phyloP scores from a whole-genome alignment of 2,113 vertebrate species.

The Prochilodus magdalenae region DNA sequence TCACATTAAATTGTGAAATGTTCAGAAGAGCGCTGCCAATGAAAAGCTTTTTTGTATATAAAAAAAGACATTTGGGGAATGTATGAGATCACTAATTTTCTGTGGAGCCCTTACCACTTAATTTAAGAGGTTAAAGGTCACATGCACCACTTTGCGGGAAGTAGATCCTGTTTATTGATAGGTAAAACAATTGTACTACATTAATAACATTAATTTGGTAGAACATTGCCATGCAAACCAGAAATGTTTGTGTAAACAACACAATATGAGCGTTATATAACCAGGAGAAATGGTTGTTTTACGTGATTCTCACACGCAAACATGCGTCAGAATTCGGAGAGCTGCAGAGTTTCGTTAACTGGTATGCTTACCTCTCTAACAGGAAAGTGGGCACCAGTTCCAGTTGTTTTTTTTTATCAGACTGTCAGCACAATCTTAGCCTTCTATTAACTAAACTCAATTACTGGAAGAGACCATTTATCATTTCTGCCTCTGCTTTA shows the following conservation, averaged over 20 bases:
- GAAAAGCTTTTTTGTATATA: conserved; percentile 1
- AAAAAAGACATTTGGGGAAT: neutral
- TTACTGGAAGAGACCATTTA: neutral
- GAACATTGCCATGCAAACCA: conserved; percentile 6
- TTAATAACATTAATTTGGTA: conserved; percentile 1
- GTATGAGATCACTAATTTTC: neutral
- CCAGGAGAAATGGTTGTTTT: neutral
- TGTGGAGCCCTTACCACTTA: neutral
- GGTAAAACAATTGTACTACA: neutral
- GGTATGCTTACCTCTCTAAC: neutral
- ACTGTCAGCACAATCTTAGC: neutral
- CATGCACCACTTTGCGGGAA: neutral
- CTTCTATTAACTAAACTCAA: neutral
- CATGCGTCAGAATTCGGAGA: neutral
- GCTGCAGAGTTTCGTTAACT: neutral
- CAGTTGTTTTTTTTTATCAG: neutral
- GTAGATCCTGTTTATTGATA: neutral
- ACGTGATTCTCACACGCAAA: neutral
- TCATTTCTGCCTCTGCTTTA: neutral
- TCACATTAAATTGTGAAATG: conserved; percentile 43
- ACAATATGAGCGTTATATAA: neutral
- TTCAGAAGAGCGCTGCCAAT: conserved; percentile 37
- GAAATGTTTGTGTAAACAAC: conserved; percentile 12
- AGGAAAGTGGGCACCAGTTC: neutral
- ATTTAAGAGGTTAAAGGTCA: conserved; percentile 2